A percentile compares a stretch with the other conserved stretches of the same genome.
phyloP scores from a whole-genome alignment of 2,113 vertebrate genomes.

The Sturnus vulgaris region DNA sequence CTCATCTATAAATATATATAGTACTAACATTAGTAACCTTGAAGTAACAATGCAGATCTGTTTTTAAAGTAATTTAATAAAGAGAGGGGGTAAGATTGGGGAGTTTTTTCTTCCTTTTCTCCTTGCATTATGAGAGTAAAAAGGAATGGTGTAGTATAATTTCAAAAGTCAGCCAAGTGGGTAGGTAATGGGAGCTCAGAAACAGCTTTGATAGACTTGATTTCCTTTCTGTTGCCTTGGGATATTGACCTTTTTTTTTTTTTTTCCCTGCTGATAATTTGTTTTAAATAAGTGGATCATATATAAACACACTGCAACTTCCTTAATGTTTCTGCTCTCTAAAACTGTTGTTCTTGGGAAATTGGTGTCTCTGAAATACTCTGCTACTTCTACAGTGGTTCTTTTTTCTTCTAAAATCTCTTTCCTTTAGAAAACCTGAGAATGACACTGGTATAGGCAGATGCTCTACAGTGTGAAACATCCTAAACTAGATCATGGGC shows the following conservation, averaged over 20 bases:
- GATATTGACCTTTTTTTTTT: background rate
- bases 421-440: background rate
- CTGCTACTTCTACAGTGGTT: background rate
- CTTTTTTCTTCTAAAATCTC: background rate
- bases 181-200: constrained; percentile 19
- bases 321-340: background rate
- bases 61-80: constrained; percentile 43
- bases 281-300: background rate
- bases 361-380: background rate
- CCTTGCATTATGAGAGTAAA: background rate
- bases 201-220: constrained; percentile 38
- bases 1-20: constrained; percentile 53
- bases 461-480: background rate
- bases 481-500: background rate
- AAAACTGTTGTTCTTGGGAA: background rate
- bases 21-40: constrained; percentile 24
- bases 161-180: background rate
- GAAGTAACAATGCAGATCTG: constrained; percentile 44
- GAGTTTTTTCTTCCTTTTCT: background rate
- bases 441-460: background rate
- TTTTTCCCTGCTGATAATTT: background rate
- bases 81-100: background rate
- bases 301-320: background rate
- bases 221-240: constrained; percentile 45
- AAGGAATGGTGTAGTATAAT: background rate